These are phyloP conservation scores for Ornithoptera priamus DNA, from an alignment of 2,888 invertebrate species.

Conservation along the genomic window DNA sequence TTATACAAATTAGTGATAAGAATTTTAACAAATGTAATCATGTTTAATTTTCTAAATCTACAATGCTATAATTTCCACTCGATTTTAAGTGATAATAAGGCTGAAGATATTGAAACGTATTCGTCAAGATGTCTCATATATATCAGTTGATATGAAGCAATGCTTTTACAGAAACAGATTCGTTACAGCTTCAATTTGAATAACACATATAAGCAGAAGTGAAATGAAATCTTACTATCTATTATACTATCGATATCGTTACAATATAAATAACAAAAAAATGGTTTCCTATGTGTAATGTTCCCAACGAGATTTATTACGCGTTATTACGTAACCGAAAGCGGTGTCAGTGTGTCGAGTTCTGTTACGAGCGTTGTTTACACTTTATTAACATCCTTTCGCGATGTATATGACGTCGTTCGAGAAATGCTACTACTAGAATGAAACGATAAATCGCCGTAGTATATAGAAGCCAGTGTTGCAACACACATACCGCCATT, in stretches of 20 bases:
- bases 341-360: conserved; percentile 40
- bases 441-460: not conserved
- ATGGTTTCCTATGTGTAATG: not conserved
- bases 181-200: not conserved
- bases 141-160: too few relatives aligned
- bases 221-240: not conserved
- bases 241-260: not conserved
- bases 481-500: not conserved
- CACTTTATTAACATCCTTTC: conserved; percentile 31
- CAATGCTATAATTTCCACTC: too few relatives aligned
- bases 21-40: too few relatives aligned
- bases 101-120: too few relatives aligned
- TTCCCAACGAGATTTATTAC: conserved; percentile 22
- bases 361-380: conserved; percentile 34
- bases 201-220: too few relatives aligned
- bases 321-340: conserved; percentile 38
- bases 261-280: not conserved
- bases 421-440: conserved; percentile 9
- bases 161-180: too few relatives aligned
- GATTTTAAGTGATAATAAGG: too few relatives aligned
- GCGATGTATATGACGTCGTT: conserved; percentile 24
- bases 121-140: too few relatives aligned
- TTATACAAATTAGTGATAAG: too few relatives aligned
- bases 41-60: too few relatives aligned
- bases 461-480: not conserved